Evolutionary conservation across 2,888 invertebrate species (phyloP).

Genomic region (Unio delphinus): DNA sequence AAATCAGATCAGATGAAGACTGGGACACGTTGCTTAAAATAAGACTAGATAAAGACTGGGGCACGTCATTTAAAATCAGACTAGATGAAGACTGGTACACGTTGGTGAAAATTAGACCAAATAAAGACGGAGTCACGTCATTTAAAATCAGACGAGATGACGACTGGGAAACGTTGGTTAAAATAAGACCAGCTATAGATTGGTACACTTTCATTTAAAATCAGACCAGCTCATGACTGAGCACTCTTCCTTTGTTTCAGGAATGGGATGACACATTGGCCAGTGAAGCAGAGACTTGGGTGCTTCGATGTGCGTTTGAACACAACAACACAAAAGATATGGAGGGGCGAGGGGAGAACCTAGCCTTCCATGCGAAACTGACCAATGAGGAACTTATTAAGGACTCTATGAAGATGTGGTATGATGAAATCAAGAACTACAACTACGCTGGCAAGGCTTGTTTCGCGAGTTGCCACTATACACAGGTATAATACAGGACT

Average conservation of each 20-base stretch:
- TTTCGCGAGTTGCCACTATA: constrained; percentile 17
- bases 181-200: too few relatives aligned
- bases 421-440: constrained; percentile 20
- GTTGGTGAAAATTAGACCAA: too few relatives aligned
- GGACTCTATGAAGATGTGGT: constrained; percentile 18
- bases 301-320: constrained; percentile 15
- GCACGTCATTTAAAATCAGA: too few relatives aligned
- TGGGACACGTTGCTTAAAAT: too few relatives aligned
- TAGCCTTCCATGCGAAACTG: constrained; percentile 12
- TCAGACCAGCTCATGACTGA: too few relatives aligned
- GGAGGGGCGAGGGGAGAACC: constrained; percentile 21
- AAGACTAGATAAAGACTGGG: too few relatives aligned
- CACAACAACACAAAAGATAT: constrained; percentile 8
- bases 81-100: too few relatives aligned
- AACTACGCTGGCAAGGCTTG: constrained; percentile 5
- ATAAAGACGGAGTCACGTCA: too few relatives aligned
- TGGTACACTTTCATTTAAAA: too few relatives aligned
- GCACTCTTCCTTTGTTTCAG: constrained; percentile 4
- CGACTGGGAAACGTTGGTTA: too few relatives aligned
- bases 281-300: constrained; percentile 20
- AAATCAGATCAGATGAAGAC: too few relatives aligned
- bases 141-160: too few relatives aligned
- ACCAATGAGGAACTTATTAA: constrained; percentile 4
- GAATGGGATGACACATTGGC: constrained; percentile 25
- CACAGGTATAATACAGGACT: constrained; percentile 14